A percentile compares a stretch with the other conserved stretches of the same genome.
Conservation (phyloP, 1,140 invertebrate genomes). For the Yoshiicerus persimilis region DNA sequence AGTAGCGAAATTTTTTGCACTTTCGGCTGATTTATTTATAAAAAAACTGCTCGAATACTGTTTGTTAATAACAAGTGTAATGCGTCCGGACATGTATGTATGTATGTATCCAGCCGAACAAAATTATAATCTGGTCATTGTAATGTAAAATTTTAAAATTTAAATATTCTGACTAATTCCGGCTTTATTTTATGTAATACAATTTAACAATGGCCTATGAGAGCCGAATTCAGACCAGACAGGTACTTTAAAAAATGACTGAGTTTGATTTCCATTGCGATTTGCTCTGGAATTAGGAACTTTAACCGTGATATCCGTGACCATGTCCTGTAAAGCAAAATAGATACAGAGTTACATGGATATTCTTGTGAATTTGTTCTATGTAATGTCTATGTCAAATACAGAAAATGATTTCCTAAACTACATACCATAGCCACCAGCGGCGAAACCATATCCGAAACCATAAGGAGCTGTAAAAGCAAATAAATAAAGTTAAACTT, state of each 20-base stretch:
- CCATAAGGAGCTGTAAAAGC: background rate
- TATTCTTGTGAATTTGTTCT: too few relatives aligned
- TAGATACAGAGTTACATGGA: too few relatives aligned
- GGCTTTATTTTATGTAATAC: too few relatives aligned
- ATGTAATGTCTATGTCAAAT: too few relatives aligned
- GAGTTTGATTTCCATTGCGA: background rate
- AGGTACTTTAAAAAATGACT: background rate
- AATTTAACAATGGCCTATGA: background rate
- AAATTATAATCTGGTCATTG: background rate
- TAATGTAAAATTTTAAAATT: background rate
- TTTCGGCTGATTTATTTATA: background rate
- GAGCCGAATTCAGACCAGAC: background rate
- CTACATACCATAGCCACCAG: slow-evolving; percentile 7
- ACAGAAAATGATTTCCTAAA: background rate
- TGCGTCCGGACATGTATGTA: background rate
- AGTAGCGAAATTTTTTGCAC: background rate
- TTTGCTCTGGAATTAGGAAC: background rate
- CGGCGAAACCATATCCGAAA: background rate
- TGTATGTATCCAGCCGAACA: background rate
- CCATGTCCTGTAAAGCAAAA: background rate
- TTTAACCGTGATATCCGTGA: background rate
- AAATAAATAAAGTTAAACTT: too few relatives aligned
- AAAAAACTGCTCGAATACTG: background rate
- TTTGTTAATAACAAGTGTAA: background rate
- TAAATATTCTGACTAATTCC: too few relatives aligned